Evolutionary conservation across 2,113 vertebrate species (phyloP).

Genomic region (Cygnus buccinator): DNA sequence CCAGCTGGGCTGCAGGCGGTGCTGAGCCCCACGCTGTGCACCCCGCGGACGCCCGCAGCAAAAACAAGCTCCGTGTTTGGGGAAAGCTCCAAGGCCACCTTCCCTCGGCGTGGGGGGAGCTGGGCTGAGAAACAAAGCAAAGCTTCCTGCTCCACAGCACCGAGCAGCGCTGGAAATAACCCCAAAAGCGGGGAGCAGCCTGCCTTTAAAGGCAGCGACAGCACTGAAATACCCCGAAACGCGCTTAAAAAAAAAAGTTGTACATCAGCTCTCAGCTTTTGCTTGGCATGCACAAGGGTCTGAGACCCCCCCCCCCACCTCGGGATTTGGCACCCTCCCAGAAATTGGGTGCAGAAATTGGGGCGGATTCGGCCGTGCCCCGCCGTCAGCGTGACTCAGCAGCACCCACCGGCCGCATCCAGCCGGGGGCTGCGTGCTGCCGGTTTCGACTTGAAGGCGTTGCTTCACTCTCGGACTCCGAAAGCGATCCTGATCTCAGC

Average conservation of each 20-base stretch:
- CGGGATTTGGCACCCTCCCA: rapidly evolving
- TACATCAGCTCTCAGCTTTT: rapidly evolving
- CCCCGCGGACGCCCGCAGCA: background rate
- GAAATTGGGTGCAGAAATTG: background rate
- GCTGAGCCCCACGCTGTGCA: too few species aligned
- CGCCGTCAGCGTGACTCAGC: background rate
- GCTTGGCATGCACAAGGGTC: rapidly evolving
- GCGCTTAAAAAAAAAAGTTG: background rate
- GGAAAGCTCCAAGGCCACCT: background rate
- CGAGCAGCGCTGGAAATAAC: background rate
- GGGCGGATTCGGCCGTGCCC: background rate
- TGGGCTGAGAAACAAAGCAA: background rate
- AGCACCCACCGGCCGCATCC: background rate
- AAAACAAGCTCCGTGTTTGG: background rate
- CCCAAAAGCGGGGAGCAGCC: background rate
- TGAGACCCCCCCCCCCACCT: too few species aligned
- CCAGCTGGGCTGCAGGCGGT: background rate
- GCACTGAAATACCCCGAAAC: rapidly evolving
- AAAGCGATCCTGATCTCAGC: background rate
- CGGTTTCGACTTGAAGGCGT: background rate
- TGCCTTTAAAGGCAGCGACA: background rate
- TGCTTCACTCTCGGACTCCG: background rate
- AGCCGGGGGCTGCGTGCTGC: background rate
- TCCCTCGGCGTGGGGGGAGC: background rate
- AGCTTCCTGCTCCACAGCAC: background rate